Evolutionary conservation across 2,888 invertebrate species (phyloP).

Genomic region (Nyleta sp.): DNA sequence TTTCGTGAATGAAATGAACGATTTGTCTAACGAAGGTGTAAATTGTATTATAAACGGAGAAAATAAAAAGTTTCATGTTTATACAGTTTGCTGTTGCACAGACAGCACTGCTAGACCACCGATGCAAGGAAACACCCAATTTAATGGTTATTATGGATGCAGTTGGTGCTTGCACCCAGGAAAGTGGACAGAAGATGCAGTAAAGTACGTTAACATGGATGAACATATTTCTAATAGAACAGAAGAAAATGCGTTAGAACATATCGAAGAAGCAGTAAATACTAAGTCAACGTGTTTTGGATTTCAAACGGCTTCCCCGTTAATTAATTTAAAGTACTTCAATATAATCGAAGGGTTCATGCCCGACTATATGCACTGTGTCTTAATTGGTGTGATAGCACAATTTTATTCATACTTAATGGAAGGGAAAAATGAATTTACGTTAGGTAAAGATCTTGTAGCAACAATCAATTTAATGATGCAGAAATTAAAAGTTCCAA

Average conservation of each 20-base stretch:
- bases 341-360: slow-evolving; percentile 25
- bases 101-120: slow-evolving; percentile 12
- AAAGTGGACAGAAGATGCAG: neutral
- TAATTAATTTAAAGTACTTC: slow-evolving; percentile 15
- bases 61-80: slow-evolving; percentile 9
- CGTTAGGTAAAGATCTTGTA: neutral
- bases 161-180: slow-evolving; percentile 21
- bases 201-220: slow-evolving; percentile 1
- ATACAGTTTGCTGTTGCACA: slow-evolving; percentile 8
- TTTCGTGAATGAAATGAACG: neutral
- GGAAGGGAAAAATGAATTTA: neutral
- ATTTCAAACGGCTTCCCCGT: slow-evolving; percentile 17
- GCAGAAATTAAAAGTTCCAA: slow-evolving; percentile 1
- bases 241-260: neutral
- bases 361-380: slow-evolving; percentile 23
- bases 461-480: neutral
- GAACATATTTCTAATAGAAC: slow-evolving; percentile 1
- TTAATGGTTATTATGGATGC: slow-evolving; percentile 22
- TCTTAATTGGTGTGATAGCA: neutral
- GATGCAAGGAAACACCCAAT: slow-evolving; percentile 24
- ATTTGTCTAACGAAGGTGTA: slow-evolving; percentile 16
- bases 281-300: neutral
- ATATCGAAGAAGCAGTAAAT: slow-evolving; percentile 9
- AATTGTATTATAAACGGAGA: slow-evolving; percentile 1
- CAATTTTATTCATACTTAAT: slow-evolving; percentile 15